Evolutionary conservation across 2,888 invertebrate genomes (phyloP), one percentile per base, ranked within the genome.

Genomic region (Drosophila colorata): DNA sequence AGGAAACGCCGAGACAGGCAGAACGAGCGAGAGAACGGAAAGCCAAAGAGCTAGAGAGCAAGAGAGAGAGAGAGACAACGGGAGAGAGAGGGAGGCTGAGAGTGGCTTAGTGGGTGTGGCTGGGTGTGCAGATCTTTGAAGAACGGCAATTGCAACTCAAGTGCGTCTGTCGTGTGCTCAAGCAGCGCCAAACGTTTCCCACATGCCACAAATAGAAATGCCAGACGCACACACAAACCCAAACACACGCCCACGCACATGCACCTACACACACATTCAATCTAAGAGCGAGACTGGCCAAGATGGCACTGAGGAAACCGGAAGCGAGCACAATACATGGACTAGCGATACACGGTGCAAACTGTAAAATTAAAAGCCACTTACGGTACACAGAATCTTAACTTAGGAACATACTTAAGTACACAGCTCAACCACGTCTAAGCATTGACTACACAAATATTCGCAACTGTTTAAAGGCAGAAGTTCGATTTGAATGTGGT

Each of bases 141-240:
- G 73, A 66, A 69, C 60, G 65, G 69, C 71, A 74, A 63, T 72
- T 69, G 72, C 60, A 68, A 28, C 64, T 79, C 51, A 69, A 82
- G 83, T 69, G 82, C 74, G 86, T 85, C 85, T 78, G 81, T 82
- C 75, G 87, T 82, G 88, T 85, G 85, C 72, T 78, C 75, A 78
- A 80, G 77, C 70, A 70, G 57, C 69, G 44, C 64, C 70, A 61
- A 70, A 60, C 65, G 78, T 69, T 68, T 68, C 37, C 75, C 63
- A 47, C 67, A 79, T 79, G 63, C 79, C 81, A 72, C 81, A 78
- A 84, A 72, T 78, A 74, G 69, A 71, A 70, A 63, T 74, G 37
- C 53, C 48, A 58, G 33, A 48, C 49, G 28, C 47, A 38, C 41
- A 57, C 55, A 63, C 25, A 49, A 31, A 23, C 35, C 44, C 28